Base-by-base conservation (phyloP, 2,113 vertebrate species). In the Leptobrachium ailaonicum region DNA sequence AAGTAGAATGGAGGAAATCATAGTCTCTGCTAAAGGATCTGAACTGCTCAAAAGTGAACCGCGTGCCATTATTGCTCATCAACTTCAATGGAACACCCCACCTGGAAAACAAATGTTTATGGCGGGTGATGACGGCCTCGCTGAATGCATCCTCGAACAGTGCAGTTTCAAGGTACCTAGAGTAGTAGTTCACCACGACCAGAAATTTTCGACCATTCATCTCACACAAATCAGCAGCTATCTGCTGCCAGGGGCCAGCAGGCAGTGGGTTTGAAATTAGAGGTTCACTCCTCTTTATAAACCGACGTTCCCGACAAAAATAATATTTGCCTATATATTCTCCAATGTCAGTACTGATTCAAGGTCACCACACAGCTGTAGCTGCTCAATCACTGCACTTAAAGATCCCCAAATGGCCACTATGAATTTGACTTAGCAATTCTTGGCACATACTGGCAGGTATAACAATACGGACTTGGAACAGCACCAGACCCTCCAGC, bases 1-100 rank as follows among this genome's bases (percentile, higher is more conserved):
- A 82, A 12, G 67, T 84, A 14, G 2, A 11, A 45, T 83, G 76
- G 7, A 8, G 66, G 41, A 86, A 83, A 58, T 83, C 80, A 3
- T 77, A 11, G 42, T 67, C 40, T 2, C 47, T 77, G 1, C 10
- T 63, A 0, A 82, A 54, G 2, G 81, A 60, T 40, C 73, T 8
- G 20, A 84, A 77, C 42, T 82, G 47, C 8, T 12, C 50, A 45
- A 71, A 44, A 2, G 67, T 53, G 12, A 84, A 82, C 63, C 83
- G 83, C 8, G 76, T 68, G 2, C 83, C 47, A 8, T 83, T 86
- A 44, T 84, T 78, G 58, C 58, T 62, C 58, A 62, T 12, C 58
- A 62, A 62, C 58, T 62, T 12, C 58, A 62, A 62, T 20, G 58
- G 4, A 7, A 62, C 3, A 62, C 11, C 58, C 1, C 58, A 20